Conservation (phyloP, 64 coral and sea anemone species). For the Stichodactyla helianthus region DNA sequence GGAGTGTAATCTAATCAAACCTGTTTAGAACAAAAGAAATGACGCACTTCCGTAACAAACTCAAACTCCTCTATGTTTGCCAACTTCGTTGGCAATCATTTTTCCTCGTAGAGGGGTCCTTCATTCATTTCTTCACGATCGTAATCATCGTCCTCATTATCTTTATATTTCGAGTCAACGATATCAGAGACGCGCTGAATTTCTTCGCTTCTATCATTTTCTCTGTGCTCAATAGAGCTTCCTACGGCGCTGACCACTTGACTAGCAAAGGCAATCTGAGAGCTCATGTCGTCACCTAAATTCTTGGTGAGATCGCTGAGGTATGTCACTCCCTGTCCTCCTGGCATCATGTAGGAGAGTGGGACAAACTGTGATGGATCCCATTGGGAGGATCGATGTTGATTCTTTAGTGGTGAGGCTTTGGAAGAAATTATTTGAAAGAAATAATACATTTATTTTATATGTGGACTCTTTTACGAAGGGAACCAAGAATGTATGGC, state of each 20-base stretch:
- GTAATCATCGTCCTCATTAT: neutral
- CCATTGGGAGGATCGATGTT: neutral
- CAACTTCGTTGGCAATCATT: too few species aligned
- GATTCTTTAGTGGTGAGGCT: neutral
- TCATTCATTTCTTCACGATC: neutral
- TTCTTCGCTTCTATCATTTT: neutral
- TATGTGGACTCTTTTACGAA: too few species aligned
- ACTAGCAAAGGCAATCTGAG: conserved; percentile 17
- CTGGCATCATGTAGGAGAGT: conserved; percentile 17
- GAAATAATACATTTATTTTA: too few species aligned
- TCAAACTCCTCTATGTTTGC: too few species aligned
- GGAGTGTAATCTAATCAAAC: too few species aligned
- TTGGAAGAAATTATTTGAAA: neutral
- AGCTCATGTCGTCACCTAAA: conserved; percentile 45
- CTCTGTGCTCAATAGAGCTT: conserved; percentile 23
- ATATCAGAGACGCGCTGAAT: conserved; percentile 27
- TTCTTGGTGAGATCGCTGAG: conserved; percentile 36
- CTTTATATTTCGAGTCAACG: conserved; percentile 35
- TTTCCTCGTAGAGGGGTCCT: neutral
- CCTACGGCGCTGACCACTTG: conserved; percentile 26
- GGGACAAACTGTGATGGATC: conserved; percentile 18
- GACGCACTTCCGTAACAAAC: too few species aligned
- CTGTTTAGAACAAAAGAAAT: too few species aligned
- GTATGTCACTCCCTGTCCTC: conserved; percentile 42
- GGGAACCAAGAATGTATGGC: too few species aligned